phyloP scores from a whole-genome alignment of 2,888 invertebrate genomes.

The Drosophila birchii region DNA sequence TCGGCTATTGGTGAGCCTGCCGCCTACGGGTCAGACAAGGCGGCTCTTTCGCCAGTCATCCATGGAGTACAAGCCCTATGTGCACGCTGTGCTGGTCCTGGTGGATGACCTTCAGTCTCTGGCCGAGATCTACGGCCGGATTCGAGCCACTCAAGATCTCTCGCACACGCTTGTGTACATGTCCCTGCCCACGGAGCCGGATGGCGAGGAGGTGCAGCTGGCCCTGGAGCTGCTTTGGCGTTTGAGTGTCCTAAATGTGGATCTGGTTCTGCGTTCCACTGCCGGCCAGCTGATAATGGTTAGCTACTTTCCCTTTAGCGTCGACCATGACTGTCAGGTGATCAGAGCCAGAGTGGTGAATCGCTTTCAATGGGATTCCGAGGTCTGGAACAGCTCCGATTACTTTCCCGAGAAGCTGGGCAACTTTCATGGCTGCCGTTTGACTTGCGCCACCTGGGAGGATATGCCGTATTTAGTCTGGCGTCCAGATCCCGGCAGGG shows the following conservation, averaged over 20 bases:
- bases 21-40: slow-evolving; percentile 14
- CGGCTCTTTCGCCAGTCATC: slow-evolving; percentile 31
- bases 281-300: slow-evolving; percentile 55
- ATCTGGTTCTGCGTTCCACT: slow-evolving; percentile 38
- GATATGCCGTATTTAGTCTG: slow-evolving; percentile 73
- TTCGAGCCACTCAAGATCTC: slow-evolving; percentile 63
- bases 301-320: slow-evolving; percentile 73
- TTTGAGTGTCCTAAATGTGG: slow-evolving; percentile 67
- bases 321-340: slow-evolving; percentile 48
- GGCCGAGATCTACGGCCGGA: slow-evolving; percentile 35
- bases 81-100: slow-evolving; percentile 60
- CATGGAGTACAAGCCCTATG: slow-evolving; percentile 55
- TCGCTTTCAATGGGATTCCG: slow-evolving; percentile 34
- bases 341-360: slow-evolving; percentile 65
- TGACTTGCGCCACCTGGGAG: slow-evolving; percentile 79
- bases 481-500: neutral
- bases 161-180: slow-evolving; percentile 66
- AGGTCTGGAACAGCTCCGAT: slow-evolving; percentile 50
- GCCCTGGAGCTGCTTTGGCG: slow-evolving; percentile 63
- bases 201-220: slow-evolving; percentile 36
- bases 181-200: slow-evolving; percentile 37
- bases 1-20: slow-evolving; percentile 38
- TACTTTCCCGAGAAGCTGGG: slow-evolving; percentile 65
- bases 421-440: slow-evolving; percentile 72
- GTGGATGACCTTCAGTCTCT: slow-evolving; percentile 60